Percentiles rank a stretch among this genome's conserved stretches.
Evolutionary conservation across 2,113 vertebrate species (phyloP).

Genomic region (Antennarius striatus): DNA sequence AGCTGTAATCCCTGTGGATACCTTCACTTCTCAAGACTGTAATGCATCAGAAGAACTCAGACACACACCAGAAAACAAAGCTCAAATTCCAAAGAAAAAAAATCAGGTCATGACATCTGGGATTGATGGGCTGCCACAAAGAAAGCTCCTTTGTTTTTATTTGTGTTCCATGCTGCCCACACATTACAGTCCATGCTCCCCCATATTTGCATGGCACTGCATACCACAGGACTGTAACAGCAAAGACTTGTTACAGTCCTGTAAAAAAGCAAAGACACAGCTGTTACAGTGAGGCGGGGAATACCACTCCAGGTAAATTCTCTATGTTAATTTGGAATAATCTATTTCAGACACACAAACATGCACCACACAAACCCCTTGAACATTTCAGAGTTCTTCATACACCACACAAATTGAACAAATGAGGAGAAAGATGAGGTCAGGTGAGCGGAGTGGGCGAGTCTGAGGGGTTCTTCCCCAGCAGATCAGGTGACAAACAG

Average conservation of each 20-base stretch:
- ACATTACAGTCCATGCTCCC: neutral
- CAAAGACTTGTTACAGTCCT: no score
- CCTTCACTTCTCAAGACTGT: slow-evolving; percentile 6
- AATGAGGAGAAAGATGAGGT: slow-evolving; percentile 14
- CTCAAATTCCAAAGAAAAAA: slow-evolving; percentile 10
- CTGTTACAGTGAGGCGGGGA: no score
- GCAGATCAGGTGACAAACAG: slow-evolving; percentile 61
- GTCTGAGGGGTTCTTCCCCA: slow-evolving; percentile 28
- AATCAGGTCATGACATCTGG: slow-evolving; percentile 33
- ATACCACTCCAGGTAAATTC: no score
- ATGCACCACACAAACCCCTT: slow-evolving; percentile 18
- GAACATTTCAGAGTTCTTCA: slow-evolving; percentile 8
- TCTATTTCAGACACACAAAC: neutral
- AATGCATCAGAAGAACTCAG: no score
- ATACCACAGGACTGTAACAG: slow-evolving; percentile 3
- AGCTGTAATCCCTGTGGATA: slow-evolving; percentile 42
- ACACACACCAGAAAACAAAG: neutral
- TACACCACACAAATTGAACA: no score
- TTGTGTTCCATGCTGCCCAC: slow-evolving; percentile 35
- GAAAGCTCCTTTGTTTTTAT: slow-evolving; percentile 53
- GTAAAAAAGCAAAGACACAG: no score
- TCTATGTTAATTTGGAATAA: slow-evolving; percentile 8
- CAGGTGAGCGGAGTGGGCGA: slow-evolving; percentile 32
- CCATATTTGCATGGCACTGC: slow-evolving; percentile 8
- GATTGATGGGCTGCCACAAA: slow-evolving; percentile 24